Conservation (phyloP, 30 jellyfish, hydroid and myxozoan genomes). For the Pseudorhiza aurosa region DNA sequence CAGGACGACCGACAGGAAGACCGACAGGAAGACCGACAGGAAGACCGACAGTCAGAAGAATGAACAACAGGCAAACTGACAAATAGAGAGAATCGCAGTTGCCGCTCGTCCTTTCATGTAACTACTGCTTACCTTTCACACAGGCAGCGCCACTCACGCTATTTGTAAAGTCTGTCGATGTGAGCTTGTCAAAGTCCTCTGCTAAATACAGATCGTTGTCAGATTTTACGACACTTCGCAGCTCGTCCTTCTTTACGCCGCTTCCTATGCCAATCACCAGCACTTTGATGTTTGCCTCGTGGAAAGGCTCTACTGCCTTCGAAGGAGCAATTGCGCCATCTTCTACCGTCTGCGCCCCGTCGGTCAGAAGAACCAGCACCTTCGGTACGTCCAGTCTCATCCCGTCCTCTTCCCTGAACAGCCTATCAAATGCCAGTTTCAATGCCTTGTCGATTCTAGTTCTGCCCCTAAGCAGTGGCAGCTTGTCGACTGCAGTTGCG, state of each 20-base stretch:
- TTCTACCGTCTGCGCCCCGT: conserved; percentile 27
- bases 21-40: too few species aligned
- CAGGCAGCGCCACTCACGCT: conserved; percentile 41
- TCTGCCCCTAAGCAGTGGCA: conserved; percentile 24
- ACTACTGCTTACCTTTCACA: neutral
- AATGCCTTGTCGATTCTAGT: conserved; percentile 45
- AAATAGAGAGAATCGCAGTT: too few species aligned
- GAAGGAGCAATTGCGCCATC: conserved; percentile 23
- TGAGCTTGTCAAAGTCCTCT: conserved; percentile 44
- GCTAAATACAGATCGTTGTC: conserved; percentile 40
- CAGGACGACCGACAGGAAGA: too few species aligned
- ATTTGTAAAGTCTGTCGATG: conserved; percentile 27
- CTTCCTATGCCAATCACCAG: conserved; percentile 64
- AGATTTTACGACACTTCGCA: conserved; percentile 28
- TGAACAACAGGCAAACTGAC: too few species aligned
- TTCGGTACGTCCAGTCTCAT: conserved; percentile 47
- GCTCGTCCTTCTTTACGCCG: conserved; percentile 41
- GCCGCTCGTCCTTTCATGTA: too few species aligned
- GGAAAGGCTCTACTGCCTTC: conserved; percentile 43
- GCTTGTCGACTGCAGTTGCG: conserved; percentile 32
- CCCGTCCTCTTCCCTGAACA: conserved; percentile 56
- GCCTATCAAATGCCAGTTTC: conserved; percentile 14
- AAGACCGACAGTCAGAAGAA: too few species aligned
- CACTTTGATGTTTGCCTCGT: conserved; percentile 59
- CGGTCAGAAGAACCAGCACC: conserved; percentile 46